These are phyloP conservation scores for Strigamia maritima DNA, from an alignment of 2,888 invertebrate genomes.

Conservation along the genomic window DNA sequence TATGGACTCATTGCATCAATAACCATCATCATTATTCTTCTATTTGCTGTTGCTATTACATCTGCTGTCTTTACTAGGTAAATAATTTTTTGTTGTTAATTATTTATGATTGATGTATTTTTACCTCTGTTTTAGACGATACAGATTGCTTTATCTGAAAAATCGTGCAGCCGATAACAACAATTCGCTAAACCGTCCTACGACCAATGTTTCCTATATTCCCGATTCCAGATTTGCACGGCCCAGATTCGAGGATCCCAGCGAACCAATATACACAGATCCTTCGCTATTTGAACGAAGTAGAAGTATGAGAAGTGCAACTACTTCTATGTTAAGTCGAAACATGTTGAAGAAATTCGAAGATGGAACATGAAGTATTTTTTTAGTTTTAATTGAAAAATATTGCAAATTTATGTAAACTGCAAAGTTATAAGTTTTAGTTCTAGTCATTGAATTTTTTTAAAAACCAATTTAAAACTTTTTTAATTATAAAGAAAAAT, in stretches of 20 bases:
- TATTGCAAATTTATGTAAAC: neutral
- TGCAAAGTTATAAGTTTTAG: neutral
- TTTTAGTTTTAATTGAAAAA: neutral
- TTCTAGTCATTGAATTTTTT: neutral
- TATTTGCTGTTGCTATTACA: conserved; percentile 69
- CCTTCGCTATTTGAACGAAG: conserved; percentile 77
- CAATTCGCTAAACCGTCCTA: neutral
- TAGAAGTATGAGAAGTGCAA: conserved; percentile 56
- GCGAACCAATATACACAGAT: conserved; percentile 89
- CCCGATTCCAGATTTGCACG: conserved; percentile 38
- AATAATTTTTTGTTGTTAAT: conserved; percentile 39
- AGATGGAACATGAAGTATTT: conserved; percentile 1
- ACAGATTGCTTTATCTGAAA: conserved; percentile 43
- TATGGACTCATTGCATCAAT: conserved; percentile 77
- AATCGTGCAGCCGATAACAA: conserved; percentile 43
- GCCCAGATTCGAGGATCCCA: conserved; percentile 72
- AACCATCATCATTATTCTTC: conserved; percentile 68
- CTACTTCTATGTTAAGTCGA: conserved; percentile 24
- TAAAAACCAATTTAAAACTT: neutral
- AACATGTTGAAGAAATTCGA: conserved; percentile 18
- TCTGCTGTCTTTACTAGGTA: conserved; percentile 75
- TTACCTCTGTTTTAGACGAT: conserved; percentile 39
- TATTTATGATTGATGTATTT: neutral
- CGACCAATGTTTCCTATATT: conserved; percentile 10
- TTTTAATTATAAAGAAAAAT: neutral